Evolutionary conservation across 2,888 invertebrate species (phyloP), one percentile per base, ranked within the genome.

Genomic region (Morpho deidamia): DNA sequence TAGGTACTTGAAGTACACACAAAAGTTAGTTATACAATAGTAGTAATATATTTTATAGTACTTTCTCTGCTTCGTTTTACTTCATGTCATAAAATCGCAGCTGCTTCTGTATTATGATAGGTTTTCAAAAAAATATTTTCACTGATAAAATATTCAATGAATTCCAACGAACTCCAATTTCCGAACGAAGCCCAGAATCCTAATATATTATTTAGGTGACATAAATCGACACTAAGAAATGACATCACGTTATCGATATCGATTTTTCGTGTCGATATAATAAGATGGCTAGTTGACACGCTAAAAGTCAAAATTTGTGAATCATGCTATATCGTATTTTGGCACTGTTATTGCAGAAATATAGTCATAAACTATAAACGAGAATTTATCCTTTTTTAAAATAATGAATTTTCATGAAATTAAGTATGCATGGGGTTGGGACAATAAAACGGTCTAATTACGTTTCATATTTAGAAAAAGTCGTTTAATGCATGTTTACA

Each of bases 271-370:
- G 53, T 60, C 51, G 44, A 58, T 62, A 67, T 59, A 61, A 69
- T 60, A 68, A 64, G 66, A 75, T 61, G 60, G 61, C 63, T 52
- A 60, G 58, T 55, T 65, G 65, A 55, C 78, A 78, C 71, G 80
- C 75, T 57, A 81, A 71, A 62, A 56, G 43, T 64, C 56, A 64
- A 65, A 61, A 69, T 65, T 59, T 47, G 59, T 45, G 23, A 23
- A 23, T 23, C 23, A 23, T 23, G 23, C 23, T 23, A 23, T 3
- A 23, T 23, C 4, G 23, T 68, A 46, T 60, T 64, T 67, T 74
- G 78, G 60, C 23, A 23, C 1, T 23, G 23, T 44, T 7, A 41
- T 44, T 44, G 10, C 43, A n/a, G 3, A 23, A 23, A 23, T 23
- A 23, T 23, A 1, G 23, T 23, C 23, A 23, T 23, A 23, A 23